Evolutionary conservation across 2,888 invertebrate genomes (phyloP).

Genomic region (Podotricha telesiphe): DNA sequence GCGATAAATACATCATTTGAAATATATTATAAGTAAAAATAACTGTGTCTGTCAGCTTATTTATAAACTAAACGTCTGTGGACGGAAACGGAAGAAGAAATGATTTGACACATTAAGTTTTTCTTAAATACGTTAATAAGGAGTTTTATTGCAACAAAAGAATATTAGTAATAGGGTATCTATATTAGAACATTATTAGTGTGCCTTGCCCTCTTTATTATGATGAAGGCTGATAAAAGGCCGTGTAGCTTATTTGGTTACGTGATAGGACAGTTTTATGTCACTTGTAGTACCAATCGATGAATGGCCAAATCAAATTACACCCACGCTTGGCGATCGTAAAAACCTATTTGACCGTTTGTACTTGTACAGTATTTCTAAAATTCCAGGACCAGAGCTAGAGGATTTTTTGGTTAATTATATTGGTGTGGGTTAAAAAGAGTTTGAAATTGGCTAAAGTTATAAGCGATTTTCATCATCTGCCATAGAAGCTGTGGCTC

Average conservation of each 20-base stretch:
- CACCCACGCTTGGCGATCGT: constrained; percentile 20
- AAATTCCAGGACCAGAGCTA: neutral
- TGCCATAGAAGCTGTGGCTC: no score
- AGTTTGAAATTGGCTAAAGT: no score
- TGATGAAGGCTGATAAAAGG: constrained; percentile 26
- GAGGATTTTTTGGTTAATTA: neutral
- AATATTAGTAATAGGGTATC: neutral
- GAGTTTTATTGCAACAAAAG: neutral
- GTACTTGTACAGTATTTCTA: neutral
- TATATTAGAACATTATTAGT: constrained; percentile 19
- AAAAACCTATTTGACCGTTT: neutral
- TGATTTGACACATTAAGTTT: no score
- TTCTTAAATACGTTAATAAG: no score
- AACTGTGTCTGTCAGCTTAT: no score
- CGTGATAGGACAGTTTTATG: constrained; percentile 29
- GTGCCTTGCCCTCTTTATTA: constrained; percentile 30
- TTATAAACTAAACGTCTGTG: no score
- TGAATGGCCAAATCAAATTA: constrained; percentile 16
- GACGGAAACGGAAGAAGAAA: no score
- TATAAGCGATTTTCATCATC: no score
- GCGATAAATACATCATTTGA: no score
- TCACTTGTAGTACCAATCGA: constrained; percentile 26
- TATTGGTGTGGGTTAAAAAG: no score
- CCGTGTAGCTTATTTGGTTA: constrained; percentile 25
- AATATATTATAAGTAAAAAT: no score